These are phyloP conservation scores for Myrmophylax atrothorax DNA, from an alignment of 2,113 vertebrate genomes.

Conservation along the genomic window DNA sequence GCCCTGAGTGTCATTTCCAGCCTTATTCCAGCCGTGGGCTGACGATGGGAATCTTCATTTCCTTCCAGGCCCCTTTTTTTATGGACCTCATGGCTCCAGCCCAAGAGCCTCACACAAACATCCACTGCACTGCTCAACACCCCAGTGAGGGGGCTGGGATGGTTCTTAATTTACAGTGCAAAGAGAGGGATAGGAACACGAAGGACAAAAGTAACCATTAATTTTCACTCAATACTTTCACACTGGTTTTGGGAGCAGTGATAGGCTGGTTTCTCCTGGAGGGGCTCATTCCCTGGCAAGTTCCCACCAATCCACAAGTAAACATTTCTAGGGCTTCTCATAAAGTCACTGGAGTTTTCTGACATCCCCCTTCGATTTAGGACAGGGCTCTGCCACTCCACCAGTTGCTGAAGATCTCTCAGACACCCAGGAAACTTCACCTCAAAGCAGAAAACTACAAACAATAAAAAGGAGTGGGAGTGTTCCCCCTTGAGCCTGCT, in stretches of 20 bases:
- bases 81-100: background rate
- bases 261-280: background rate
- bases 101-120: background rate
- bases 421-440: background rate
- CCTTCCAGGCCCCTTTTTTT: background rate
- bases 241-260: background rate
- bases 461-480: background rate
- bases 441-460: background rate
- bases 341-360: background rate
- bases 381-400: background rate
- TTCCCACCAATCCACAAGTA: background rate
- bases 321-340: background rate
- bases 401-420: background rate
- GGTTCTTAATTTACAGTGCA: background rate
- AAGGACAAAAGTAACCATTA: slow-evolving; percentile 21
- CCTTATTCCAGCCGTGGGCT: background rate
- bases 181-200: background rate
- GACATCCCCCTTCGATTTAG: background rate
- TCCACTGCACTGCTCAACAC: background rate
- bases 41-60: background rate
- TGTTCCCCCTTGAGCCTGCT: background rate
- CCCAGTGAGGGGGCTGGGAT: background rate
- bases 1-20: background rate
- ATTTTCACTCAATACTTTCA: slow-evolving; percentile 15
- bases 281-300: background rate